phyloP scores from a whole-genome alignment of 2,888 invertebrate genomes.

The Drosophila formosana region DNA sequence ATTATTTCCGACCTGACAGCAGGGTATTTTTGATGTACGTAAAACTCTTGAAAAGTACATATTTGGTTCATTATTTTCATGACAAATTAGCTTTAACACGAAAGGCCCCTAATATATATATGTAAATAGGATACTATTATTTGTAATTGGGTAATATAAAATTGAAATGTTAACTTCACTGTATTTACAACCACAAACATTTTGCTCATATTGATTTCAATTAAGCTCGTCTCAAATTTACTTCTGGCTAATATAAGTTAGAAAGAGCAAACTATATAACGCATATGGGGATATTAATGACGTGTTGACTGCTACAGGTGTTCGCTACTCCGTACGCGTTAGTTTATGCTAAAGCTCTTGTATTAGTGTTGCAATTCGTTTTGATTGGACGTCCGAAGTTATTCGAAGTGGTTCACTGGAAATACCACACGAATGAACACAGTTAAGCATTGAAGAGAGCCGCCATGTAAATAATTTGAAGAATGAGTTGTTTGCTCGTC shows the following conservation, averaged over 20 bases:
- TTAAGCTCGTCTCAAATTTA: constrained; percentile 13
- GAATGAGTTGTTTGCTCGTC: too few species aligned
- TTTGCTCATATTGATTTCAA: background rate
- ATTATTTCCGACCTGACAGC: background rate
- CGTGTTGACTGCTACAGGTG: constrained; percentile 32
- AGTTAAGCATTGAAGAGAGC: background rate
- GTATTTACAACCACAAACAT: background rate
- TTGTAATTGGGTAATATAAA: constrained; percentile 4
- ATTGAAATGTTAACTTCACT: constrained; percentile 2
- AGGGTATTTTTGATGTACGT: background rate
- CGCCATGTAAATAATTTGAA: too few species aligned
- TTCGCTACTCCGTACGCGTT: background rate
- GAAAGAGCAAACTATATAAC: constrained; percentile 24
- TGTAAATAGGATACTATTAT: constrained; percentile 12
- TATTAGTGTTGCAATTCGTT: constrained; percentile 8
- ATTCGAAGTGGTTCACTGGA: background rate
- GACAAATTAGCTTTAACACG: constrained; percentile 2
- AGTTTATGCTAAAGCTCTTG: background rate
- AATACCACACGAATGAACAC: background rate
- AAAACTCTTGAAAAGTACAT: background rate
- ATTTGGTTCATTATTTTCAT: background rate
- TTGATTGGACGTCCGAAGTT: constrained; percentile 6
- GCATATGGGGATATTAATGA: constrained; percentile 5
- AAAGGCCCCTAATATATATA: background rate
- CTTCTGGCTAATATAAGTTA: background rate